Conservation (phyloP, 2,888 invertebrate genomes). For the Pseudococcus viburni region DNA sequence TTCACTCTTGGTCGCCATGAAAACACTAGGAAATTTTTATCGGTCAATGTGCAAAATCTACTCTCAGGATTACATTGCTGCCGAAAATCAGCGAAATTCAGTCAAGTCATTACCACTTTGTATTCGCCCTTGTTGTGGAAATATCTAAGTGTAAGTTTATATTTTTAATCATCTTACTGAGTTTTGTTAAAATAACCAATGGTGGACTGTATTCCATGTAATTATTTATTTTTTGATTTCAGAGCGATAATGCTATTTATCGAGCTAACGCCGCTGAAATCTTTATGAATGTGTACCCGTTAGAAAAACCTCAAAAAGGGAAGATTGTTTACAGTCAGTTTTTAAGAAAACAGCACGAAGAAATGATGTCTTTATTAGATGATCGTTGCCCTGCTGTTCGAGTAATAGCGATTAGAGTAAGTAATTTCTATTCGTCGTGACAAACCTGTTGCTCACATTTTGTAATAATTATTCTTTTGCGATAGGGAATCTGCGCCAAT, state of each 20-base stretch:
- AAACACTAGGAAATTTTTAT: conserved; percentile 11
- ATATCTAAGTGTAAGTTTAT: conserved; percentile 68
- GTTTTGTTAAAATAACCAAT: not conserved
- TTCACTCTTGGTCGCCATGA: conserved; percentile 56
- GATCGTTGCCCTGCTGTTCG: conserved; percentile 69
- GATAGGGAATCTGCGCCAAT: conserved; percentile 67
- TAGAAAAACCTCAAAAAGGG: conserved; percentile 69
- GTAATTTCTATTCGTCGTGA: conserved; percentile 39
- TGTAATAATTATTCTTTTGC: conserved; percentile 10
- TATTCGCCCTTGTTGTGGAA: conserved; percentile 70
- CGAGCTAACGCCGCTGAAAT: conserved; percentile 70
- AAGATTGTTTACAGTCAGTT: conserved; percentile 68
- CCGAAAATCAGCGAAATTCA: conserved; percentile 68
- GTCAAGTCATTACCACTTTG: conserved; percentile 68
- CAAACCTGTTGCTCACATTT: not conserved
- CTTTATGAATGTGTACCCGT: conserved; percentile 70
- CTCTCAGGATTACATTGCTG: conserved; percentile 68
- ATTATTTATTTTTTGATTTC: conserved; percentile 22
- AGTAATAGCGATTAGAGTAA: conserved; percentile 69
- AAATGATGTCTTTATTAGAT: conserved; percentile 69
- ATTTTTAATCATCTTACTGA: not conserved
- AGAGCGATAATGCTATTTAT: conserved; percentile 69
- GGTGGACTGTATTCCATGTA: not conserved
- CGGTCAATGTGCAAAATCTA: conserved; percentile 64
- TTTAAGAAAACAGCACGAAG: conserved; percentile 69